phyloP scores from a whole-genome alignment of 2,888 invertebrate genomes.

The Caenorhabditis uteleia region DNA sequence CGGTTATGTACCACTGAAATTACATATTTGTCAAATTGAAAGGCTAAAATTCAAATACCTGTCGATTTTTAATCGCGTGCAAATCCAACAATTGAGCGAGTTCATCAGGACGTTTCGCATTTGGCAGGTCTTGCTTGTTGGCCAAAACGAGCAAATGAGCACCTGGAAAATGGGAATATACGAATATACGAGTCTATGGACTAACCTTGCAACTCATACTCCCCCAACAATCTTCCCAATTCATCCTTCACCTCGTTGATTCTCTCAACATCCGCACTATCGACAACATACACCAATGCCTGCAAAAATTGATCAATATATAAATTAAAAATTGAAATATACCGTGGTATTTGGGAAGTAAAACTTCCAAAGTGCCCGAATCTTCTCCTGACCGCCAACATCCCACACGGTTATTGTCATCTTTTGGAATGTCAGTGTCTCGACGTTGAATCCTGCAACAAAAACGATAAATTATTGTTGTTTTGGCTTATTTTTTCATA shows the following conservation, averaged over 20 bases:
- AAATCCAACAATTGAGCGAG: conserved; percentile 19
- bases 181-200: not conserved
- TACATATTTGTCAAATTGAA: too few relatives aligned
- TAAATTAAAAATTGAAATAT: not conserved
- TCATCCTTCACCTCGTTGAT: conserved; percentile 22
- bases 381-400: conserved; percentile 97
- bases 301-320: not conserved
- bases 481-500: too few relatives aligned
- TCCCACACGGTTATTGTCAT: conserved; percentile 99
- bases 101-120: conserved; percentile 14
- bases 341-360: conserved; percentile 80
- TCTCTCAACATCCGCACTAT: conserved; percentile 23
- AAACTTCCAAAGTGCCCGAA: conserved; percentile 94
- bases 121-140: conserved; percentile 35
- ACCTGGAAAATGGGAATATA: not conserved
- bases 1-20: conserved; percentile 29
- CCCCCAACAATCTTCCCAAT: conserved; percentile 13
- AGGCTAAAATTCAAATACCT: conserved; percentile 3
- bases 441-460: conserved; percentile 92
- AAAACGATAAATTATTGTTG: too few relatives aligned
- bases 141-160: conserved; percentile 34
- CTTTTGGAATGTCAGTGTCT: conserved; percentile 98
- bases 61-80: conserved; percentile 15
- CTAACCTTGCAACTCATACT: conserved; percentile 10
- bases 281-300: conserved; percentile 39